Conservation (phyloP, 1,140 invertebrate species). For the Bombyx mori region ASM3026992v2 NC_085112.1:10121501-10122000, state of each 20-base stretch:
- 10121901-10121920: too few relatives aligned
- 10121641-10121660: slow-evolving; percentile 41
- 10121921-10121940: too few relatives aligned
- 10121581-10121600: neutral
- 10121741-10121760: slow-evolving; percentile 15
- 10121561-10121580: neutral
- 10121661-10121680: slow-evolving; percentile 42
- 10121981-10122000: too few relatives aligned
- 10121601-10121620: neutral
- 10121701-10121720: slow-evolving; percentile 16
- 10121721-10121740: slow-evolving; percentile 16
- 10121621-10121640: slow-evolving; percentile 12
- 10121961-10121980: too few relatives aligned
- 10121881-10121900: too few relatives aligned
- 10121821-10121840: slow-evolving; percentile 7
- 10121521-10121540: too few relatives aligned
- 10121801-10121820: slow-evolving; percentile 16
- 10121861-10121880: too few relatives aligned
- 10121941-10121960: too few relatives aligned
- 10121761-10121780: slow-evolving; percentile 18
- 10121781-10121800: slow-evolving; percentile 18
- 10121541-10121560: too few relatives aligned
- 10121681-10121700: slow-evolving; percentile 30
- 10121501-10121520: too few relatives aligned
- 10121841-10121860: slow-evolving; percentile 4